Evolutionary conservation across 2,888 invertebrate genomes (phyloP).

Genomic region (Lasius platythorax): DNA sequence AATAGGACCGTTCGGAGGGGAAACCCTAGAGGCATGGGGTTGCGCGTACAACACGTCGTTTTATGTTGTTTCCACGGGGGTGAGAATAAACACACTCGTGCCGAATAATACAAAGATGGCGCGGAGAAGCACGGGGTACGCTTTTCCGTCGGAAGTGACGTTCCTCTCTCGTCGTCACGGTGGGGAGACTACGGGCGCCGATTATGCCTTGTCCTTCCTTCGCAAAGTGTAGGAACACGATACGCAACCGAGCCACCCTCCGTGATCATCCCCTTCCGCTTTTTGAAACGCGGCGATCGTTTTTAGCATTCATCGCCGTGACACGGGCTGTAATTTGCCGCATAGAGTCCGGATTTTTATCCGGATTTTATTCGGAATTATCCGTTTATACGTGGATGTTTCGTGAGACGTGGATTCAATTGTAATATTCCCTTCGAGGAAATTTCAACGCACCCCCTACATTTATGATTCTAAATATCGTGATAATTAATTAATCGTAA

Average conservation of each 20-base stretch:
- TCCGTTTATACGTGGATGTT: neutral
- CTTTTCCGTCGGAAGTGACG: slow-evolving; percentile 76
- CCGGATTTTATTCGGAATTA: neutral
- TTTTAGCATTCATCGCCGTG: slow-evolving; percentile 30
- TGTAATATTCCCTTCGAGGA: too few relatives aligned
- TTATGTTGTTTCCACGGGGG: slow-evolving; percentile 63
- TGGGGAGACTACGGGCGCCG: slow-evolving; percentile 67
- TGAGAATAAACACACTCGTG: slow-evolving; percentile 74
- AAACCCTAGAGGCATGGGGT: slow-evolving; percentile 55
- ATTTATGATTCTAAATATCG: neutral
- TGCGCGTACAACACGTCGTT: slow-evolving; percentile 62
- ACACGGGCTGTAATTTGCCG: slow-evolving; percentile 17
- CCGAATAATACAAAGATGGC: slow-evolving; percentile 68
- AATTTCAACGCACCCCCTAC: neutral
- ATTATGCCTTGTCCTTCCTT: slow-evolving; percentile 65
- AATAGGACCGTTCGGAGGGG: slow-evolving; percentile 58
- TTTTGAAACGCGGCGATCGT: slow-evolving; percentile 12
- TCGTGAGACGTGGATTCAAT: neutral
- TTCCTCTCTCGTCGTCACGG: slow-evolving; percentile 70
- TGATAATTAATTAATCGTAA: neutral
- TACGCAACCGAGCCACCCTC: slow-evolving; percentile 40
- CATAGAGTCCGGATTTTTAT: slow-evolving; percentile 7
- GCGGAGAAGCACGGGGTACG: slow-evolving; percentile 39
- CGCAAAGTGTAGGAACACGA: slow-evolving; percentile 54
- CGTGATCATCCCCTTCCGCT: slow-evolving; percentile 46